These are phyloP conservation scores for Rhingia campestris DNA, from an alignment of 2,888 invertebrate species.

Conservation along the genomic window DNA sequence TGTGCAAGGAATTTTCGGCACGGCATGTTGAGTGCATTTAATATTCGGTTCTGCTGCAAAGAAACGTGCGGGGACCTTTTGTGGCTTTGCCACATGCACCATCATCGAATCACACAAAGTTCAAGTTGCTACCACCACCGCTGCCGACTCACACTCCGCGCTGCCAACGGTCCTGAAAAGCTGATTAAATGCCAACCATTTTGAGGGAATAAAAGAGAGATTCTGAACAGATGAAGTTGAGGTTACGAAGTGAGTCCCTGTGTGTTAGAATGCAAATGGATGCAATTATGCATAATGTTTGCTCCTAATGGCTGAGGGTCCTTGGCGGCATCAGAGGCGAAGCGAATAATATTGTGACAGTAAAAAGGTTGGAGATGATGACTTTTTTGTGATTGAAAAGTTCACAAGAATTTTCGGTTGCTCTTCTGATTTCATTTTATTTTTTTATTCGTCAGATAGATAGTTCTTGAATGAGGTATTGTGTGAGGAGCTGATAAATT, in stretches of 20 bases:
- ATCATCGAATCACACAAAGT: slow-evolving; percentile 60
- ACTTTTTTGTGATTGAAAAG: slow-evolving; percentile 42
- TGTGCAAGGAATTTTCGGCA: slow-evolving; percentile 63
- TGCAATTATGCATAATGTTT: slow-evolving; percentile 70
- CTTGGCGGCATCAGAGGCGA: neutral
- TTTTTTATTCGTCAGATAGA: slow-evolving; percentile 28
- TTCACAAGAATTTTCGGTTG: neutral
- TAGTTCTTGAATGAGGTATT: slow-evolving; percentile 22
- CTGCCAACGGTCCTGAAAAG: slow-evolving; percentile 40
- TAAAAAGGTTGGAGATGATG: slow-evolving; percentile 52
- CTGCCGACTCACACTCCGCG: neutral
- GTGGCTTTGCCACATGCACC: slow-evolving; percentile 62
- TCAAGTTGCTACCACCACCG: slow-evolving; percentile 40
- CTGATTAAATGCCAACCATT: slow-evolving; percentile 73
- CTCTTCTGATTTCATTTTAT: neutral
- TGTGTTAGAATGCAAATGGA: slow-evolving; percentile 58
- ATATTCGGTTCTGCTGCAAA: slow-evolving; percentile 33
- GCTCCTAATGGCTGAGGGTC: slow-evolving; percentile 39
- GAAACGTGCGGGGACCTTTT: slow-evolving; percentile 20
- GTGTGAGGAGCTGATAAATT: slow-evolving; percentile 43
- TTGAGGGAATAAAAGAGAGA: slow-evolving; percentile 69
- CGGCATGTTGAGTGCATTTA: slow-evolving; percentile 58
- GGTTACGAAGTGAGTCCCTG: slow-evolving; percentile 45
- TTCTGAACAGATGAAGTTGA: slow-evolving; percentile 72
- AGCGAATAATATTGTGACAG: slow-evolving; percentile 59